These are phyloP conservation scores for Steinernema feltiae DNA, from an alignment of 1,140 invertebrate genomes.

Conservation along the genomic window DNA sequence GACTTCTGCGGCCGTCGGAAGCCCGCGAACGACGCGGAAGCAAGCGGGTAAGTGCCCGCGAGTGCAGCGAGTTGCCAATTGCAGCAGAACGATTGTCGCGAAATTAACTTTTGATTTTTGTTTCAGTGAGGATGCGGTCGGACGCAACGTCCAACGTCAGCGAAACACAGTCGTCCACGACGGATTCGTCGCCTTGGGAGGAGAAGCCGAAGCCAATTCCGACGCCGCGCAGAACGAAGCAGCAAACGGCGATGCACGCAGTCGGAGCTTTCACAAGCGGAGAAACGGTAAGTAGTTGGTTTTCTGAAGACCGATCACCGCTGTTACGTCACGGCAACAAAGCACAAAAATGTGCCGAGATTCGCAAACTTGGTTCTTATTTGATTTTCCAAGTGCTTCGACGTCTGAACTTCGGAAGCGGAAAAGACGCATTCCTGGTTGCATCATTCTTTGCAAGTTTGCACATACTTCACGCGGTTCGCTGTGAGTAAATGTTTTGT, in stretches of 20 bases:
- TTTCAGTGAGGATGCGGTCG: conserved; percentile 20
- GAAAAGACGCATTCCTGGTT: background rate
- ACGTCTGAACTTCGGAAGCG: background rate
- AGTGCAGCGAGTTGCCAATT: too few species aligned
- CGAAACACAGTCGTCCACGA: conserved; percentile 35
- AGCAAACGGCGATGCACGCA: background rate
- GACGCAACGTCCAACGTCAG: background rate
- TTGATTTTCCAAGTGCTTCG: background rate
- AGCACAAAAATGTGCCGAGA: background rate
- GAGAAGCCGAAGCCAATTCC: conserved; percentile 39
- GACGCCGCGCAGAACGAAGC: conserved; percentile 28
- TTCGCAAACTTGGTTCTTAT: background rate
- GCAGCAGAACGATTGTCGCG: too few species aligned
- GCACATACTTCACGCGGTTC: background rate
- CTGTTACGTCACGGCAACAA: background rate
- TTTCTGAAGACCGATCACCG: background rate
- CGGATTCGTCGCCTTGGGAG: conserved; percentile 46
- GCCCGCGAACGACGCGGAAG: conserved; percentile 13
- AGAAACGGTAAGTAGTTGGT: background rate
- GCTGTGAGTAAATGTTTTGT: background rate
- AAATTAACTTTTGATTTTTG: conserved; percentile 16
- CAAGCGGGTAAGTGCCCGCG: conserved; percentile 8
- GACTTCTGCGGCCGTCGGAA: conserved; percentile 20
- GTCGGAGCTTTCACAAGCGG: conserved; percentile 1
- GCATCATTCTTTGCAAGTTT: background rate